Evolutionary conservation across 2,113 vertebrate species (phyloP).

Genomic region (Cephalopholis sonnerati): DNA sequence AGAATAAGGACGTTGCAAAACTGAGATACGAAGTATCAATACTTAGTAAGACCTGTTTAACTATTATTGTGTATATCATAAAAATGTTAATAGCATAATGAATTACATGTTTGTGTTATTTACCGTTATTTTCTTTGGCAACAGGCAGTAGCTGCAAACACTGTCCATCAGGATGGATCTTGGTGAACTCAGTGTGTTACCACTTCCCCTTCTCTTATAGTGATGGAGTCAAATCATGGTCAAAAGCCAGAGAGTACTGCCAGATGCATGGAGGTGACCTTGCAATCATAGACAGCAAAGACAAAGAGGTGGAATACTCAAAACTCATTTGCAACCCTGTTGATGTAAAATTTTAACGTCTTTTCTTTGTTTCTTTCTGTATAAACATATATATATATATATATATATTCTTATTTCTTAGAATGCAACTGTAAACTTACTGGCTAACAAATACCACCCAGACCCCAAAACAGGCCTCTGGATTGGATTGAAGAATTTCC

Average conservation of each 20-base stretch:
- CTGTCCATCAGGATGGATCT: conserved; percentile 61
- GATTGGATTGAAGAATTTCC: conserved; percentile 67
- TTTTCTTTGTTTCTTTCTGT: neutral
- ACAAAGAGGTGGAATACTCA: conserved; percentile 48
- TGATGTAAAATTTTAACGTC: neutral
- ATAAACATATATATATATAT: neutral
- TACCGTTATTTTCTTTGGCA: neutral
- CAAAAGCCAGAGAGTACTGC: conserved; percentile 54
- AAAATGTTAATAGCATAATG: neutral
- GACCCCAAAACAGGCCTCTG: conserved; percentile 15
- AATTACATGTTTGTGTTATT: neutral
- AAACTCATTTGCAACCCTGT: neutral
- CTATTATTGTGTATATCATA: neutral
- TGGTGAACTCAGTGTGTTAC: conserved; percentile 63
- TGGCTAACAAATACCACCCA: neutral
- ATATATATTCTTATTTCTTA: conserved; percentile 33
- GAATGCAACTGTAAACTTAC: conserved; percentile 45
- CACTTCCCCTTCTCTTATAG: conserved; percentile 29
- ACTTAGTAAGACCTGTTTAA: conserved; percentile 46
- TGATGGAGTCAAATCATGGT: conserved; percentile 44
- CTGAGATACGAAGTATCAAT: conserved; percentile 15
- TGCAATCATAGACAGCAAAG: conserved; percentile 56
- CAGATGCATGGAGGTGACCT: conserved; percentile 65
- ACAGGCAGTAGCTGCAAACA: conserved; percentile 64
- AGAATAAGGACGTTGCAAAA: conserved; percentile 20